phyloP scores from a whole-genome alignment of 2,888 invertebrate species.

The Diaperis boleti region DNA sequence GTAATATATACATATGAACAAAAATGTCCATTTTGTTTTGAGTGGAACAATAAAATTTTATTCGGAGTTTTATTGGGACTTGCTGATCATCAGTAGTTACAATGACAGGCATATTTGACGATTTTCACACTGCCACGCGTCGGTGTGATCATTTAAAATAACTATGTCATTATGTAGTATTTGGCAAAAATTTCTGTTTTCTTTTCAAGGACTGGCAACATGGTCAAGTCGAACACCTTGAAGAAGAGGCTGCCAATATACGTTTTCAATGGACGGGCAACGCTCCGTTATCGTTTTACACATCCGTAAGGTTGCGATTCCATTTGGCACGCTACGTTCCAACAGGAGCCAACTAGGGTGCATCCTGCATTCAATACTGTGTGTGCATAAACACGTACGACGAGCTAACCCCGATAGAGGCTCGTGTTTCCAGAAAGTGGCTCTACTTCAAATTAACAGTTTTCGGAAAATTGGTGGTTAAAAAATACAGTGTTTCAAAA shows the following conservation, averaged over 20 bases:
- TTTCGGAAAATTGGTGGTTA: not conserved
- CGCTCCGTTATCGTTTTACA: constrained; percentile 14
- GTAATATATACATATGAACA: too few species aligned
- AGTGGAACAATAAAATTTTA: too few species aligned
- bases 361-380: constrained; percentile 22
- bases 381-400: constrained; percentile 32
- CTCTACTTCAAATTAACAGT: not conserved
- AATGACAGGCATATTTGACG: too few species aligned
- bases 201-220: constrained; percentile 3
- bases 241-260: constrained; percentile 53
- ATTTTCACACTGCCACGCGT: too few species aligned
- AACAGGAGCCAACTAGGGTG: constrained; percentile 59
- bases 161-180: too few species aligned
- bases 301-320: constrained; percentile 51
- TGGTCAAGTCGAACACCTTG: constrained; percentile 43
- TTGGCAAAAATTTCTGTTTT: not conserved
- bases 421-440: not conserved
- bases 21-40: too few species aligned
- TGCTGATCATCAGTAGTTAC: too few species aligned
- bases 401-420: constrained; percentile 37
- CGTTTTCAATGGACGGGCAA: constrained; percentile 53
- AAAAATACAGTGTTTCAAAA: too few species aligned
- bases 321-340: constrained; percentile 62
- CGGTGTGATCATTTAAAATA: too few species aligned
- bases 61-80: too few species aligned